These are phyloP conservation scores for Umimayanthus chanpuru DNA, from an alignment of 92 coral and sea anemone species.

Conservation along the genomic window DNA sequence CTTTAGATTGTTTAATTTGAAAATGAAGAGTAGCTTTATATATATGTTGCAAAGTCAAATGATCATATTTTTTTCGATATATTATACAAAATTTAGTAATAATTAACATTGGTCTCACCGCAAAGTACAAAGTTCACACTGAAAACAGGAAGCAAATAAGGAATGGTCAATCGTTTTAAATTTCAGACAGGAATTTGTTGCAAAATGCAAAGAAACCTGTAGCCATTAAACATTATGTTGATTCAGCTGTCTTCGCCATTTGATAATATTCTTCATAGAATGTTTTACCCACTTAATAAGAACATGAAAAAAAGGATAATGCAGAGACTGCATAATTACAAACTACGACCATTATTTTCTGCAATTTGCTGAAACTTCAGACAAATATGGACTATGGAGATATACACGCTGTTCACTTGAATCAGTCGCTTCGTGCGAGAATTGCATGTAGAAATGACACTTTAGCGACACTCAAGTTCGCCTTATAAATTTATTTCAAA, in stretches of 20 bases:
- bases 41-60: not conserved
- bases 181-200: constrained; percentile 28
- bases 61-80: not conserved
- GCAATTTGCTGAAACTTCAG: not conserved
- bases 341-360: not conserved
- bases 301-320: not conserved
- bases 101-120: not conserved
- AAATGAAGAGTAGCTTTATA: too few relatives aligned
- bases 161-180: constrained; percentile 1
- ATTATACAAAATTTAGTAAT: not conserved
- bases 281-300: constrained; percentile 9
- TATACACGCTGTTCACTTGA: not conserved
- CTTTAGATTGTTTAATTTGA: too few relatives aligned
- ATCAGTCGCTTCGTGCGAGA: not conserved
- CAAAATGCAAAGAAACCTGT: not conserved
- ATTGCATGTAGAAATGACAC: not conserved
- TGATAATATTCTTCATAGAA: not conserved
- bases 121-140: constrained; percentile 31
- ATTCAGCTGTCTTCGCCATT: constrained; percentile 25
- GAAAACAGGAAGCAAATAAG: not conserved
- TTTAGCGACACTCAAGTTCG: not conserved
- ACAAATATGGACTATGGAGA: not conserved
- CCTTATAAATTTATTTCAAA: not conserved
- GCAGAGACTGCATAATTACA: not conserved
- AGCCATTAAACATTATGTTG: constrained; percentile 1